Percentiles rank a stretch among this genome's conserved stretches.
These are phyloP conservation scores for Lophius piscatorius DNA, from an alignment of 2,113 vertebrate species.

Conservation along the genomic window DNA sequence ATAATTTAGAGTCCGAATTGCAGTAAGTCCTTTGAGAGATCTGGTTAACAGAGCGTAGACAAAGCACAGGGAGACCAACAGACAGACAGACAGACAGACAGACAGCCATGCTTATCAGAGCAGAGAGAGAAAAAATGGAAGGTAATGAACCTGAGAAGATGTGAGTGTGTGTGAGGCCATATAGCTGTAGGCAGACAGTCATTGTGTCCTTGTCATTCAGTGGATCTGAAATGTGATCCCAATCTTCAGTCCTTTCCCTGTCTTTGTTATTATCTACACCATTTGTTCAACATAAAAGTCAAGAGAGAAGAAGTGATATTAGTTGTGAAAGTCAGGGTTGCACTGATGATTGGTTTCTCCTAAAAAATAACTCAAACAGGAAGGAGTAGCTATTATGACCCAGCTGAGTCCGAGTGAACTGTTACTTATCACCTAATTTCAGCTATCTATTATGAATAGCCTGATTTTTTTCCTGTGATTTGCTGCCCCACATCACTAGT, in stretches of 20 bases:
- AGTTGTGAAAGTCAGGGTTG: background rate
- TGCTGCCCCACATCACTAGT: no score
- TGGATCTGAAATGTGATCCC: conserved; percentile 60
- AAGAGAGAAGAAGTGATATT: conserved; percentile 18
- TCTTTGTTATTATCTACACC: conserved; percentile 27
- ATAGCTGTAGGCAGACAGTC: conserved; percentile 51
- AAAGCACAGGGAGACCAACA: conserved; percentile 33
- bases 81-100: conserved; percentile 32
- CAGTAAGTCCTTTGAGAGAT: conserved; percentile 55
- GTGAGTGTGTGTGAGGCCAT: conserved; percentile 20
- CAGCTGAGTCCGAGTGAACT: no score
- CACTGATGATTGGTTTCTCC: conserved; percentile 8
- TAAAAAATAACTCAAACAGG: background rate
- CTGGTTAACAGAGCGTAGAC: conserved; percentile 67
- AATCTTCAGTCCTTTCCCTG: conserved; percentile 18
- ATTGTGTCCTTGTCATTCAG: conserved; percentile 61
- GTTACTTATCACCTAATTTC: no score
- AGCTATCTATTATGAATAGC: no score
- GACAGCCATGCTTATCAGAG: conserved; percentile 68
- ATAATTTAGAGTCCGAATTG: conserved; percentile 44
- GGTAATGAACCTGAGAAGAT: conserved; percentile 44
- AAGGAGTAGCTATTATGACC: no score
- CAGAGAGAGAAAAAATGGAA: conserved; percentile 54
- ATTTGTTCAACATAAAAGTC: conserved; percentile 40
- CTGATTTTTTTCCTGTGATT: no score